These are phyloP conservation scores for Stegophylla sp. DNA, from an alignment of 2,888 invertebrate genomes.

Conservation along the genomic window DNA sequence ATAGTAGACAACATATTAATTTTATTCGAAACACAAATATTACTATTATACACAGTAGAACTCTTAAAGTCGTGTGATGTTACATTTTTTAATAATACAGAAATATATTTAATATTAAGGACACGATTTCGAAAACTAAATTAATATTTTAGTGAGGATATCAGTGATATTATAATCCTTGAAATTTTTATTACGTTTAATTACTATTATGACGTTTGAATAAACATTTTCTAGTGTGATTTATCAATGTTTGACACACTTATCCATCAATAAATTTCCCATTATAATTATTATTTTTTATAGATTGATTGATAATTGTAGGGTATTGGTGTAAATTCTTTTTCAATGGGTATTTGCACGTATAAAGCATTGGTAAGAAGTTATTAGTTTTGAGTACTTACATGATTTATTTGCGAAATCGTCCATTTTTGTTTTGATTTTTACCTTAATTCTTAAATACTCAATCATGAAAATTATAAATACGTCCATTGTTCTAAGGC, in stretches of 20 bases:
- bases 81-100: too few relatives aligned
- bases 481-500: slow-evolving; percentile 45
- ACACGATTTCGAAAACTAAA: slow-evolving; percentile 40
- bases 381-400: not conserved
- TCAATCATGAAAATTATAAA: slow-evolving; percentile 15
- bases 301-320: not conserved
- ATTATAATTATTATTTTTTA: not conserved
- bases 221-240: slow-evolving; percentile 7
- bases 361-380: too few relatives aligned
- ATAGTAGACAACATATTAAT: too few relatives aligned
- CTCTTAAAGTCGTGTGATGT: too few relatives aligned
- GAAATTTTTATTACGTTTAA: slow-evolving; percentile 26
- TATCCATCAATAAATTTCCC: not conserved
- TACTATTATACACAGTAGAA: too few relatives aligned
- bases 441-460: not conserved
- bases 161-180: slow-evolving; percentile 26
- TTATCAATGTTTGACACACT: not conserved
- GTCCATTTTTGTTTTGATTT: not conserved
- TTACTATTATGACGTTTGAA: slow-evolving; percentile 22
- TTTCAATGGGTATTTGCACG: not conserved
- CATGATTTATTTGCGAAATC: slow-evolving; percentile 9
- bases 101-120: not conserved
- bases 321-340: too few relatives aligned
- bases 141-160: slow-evolving; percentile 32
- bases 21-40: too few relatives aligned